These are phyloP conservation scores for Symphodus melops DNA, from an alignment of 2,113 vertebrate genomes.

Conservation along the genomic window DNA sequence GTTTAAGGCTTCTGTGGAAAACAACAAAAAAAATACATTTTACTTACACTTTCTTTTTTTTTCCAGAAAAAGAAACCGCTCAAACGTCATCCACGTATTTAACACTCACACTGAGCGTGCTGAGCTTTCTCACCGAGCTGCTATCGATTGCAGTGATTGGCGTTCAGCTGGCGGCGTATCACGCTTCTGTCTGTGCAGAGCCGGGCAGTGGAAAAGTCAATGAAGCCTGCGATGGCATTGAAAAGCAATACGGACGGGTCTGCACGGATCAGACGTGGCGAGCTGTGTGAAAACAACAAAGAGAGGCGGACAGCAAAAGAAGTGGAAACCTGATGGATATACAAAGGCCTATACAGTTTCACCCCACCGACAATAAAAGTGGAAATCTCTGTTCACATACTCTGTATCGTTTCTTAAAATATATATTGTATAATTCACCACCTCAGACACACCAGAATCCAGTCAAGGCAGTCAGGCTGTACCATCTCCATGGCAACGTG, in stretches of 20 bases:
- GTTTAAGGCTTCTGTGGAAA: too few species aligned
- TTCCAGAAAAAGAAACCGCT: constrained; percentile 49
- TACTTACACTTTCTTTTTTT: constrained; percentile 36
- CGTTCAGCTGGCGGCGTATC: constrained; percentile 42
- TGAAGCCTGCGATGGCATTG: constrained; percentile 50
- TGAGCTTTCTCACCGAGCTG: background rate
- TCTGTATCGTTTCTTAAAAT: constrained; percentile 78
- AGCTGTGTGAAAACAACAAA: constrained; percentile 50
- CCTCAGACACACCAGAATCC: constrained; percentile 35
- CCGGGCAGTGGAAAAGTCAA: constrained; percentile 61
- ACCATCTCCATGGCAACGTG: constrained; percentile 40
- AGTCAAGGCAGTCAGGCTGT: constrained; percentile 48
- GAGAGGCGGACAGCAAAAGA: constrained; percentile 28
- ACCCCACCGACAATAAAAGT: constrained; percentile 68
- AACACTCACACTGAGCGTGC: constrained; percentile 16
- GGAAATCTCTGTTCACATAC: constrained; percentile 68
- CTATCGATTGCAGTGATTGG: constrained; percentile 23
- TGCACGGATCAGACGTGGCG: constrained; percentile 57
- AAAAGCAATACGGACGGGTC: constrained; percentile 57
- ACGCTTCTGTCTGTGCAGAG: constrained; percentile 19
- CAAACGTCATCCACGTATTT: constrained; percentile 29
- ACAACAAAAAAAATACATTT: background rate
- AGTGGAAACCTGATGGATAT: constrained; percentile 71
- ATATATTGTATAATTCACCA: constrained; percentile 72
- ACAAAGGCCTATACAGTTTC: constrained; percentile 76